A percentile compares a stretch with the other conserved stretches of the same genome.
These are phyloP conservation scores for Pedetes capensis DNA, from an alignment of 2,113 vertebrate genomes.

Conservation along the genomic window DNA sequence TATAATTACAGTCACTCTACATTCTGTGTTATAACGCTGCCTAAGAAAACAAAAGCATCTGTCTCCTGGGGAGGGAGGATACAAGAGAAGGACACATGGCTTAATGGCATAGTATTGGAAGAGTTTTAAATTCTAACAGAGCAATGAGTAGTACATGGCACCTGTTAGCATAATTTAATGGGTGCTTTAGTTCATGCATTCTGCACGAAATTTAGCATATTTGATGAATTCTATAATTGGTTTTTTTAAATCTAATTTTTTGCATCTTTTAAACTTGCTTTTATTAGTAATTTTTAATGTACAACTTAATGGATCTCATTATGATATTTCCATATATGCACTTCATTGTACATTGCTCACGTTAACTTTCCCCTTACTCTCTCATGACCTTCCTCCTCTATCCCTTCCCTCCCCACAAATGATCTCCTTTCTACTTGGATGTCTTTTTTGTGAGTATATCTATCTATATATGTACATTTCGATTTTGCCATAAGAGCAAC, in stretches of 20 bases:
- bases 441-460: no score
- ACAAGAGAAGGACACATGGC: neutral
- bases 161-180: neutral
- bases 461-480: no score
- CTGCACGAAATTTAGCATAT: neutral
- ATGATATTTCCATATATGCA: no score
- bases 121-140: slow-evolving; percentile 1
- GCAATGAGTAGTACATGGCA: neutral
- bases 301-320: no score
- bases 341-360: no score
- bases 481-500: no score
- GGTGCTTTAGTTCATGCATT: neutral
- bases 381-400: no score
- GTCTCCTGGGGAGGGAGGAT: neutral
- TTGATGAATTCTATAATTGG: neutral
- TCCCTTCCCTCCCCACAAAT: no score
- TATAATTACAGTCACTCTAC: slow-evolving; percentile 6
- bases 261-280: no score
- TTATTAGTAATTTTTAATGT: no score
- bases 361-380: no score
- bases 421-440: no score
- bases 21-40: neutral
- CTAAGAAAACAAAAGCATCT: slow-evolving; percentile 29
- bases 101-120: neutral
- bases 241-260: slow-evolving; percentile 10